A percentile compares a stretch with the other conserved stretches of the same genome.
These are phyloP conservation scores for Chiloscyllium punctatum DNA, from an alignment of 2,797 vertebrate species.

Conservation along the genomic window DNA sequence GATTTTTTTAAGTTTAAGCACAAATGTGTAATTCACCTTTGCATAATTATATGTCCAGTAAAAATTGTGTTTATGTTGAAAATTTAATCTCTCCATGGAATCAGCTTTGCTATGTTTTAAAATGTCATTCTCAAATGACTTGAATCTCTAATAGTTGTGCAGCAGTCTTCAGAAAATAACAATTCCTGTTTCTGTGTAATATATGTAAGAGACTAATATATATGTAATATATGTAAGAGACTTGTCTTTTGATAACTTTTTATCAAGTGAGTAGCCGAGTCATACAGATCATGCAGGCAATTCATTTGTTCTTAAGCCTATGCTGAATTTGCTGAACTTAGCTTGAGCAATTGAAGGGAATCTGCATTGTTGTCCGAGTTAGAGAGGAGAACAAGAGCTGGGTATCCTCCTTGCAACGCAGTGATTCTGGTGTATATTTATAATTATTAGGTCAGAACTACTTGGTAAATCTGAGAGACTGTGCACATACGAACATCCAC, in stretches of 20 bases:
- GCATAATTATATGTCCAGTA: background rate
- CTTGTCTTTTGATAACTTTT: background rate
- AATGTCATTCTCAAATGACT: background rate
- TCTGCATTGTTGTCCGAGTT: background rate
- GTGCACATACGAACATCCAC: too few relatives aligned
- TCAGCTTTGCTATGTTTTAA: background rate
- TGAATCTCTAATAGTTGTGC: background rate
- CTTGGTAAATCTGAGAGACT: too few relatives aligned
- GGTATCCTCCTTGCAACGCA: background rate
- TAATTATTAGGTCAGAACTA: background rate
- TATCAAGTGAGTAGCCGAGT: background rate
- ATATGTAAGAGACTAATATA: too few relatives aligned
- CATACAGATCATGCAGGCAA: background rate
- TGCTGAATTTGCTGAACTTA: background rate
- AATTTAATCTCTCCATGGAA: background rate
- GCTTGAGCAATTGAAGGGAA: background rate
- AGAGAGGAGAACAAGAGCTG: background rate
- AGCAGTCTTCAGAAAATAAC: background rate
- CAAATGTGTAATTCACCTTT: background rate
- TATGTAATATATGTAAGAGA: background rate
- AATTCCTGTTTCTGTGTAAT: background rate
- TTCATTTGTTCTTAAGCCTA: too few relatives aligned
- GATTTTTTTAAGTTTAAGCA: background rate
- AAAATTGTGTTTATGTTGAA: background rate
- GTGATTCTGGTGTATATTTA: background rate